These are phyloP conservation scores for Antigone vipio DNA, from an alignment of 2,113 vertebrate species.

Conservation along the genomic window DNA sequence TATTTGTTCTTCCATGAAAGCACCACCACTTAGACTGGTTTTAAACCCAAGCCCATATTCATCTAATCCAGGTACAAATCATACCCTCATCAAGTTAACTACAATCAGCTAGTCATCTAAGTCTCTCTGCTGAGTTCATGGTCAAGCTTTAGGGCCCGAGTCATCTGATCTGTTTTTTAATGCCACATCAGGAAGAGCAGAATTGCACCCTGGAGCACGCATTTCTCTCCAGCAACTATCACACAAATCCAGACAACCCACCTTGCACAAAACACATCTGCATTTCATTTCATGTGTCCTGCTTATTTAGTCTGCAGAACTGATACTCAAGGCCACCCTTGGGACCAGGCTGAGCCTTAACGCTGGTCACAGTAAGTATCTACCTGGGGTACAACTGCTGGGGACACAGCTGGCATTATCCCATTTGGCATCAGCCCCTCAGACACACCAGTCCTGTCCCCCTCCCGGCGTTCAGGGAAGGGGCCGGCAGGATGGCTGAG, in stretches of 20 bases:
- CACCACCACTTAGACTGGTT: not conserved
- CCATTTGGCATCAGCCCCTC: not conserved
- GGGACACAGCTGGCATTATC: not conserved
- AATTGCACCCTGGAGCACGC: fast-evolving
- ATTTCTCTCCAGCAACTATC: not conserved
- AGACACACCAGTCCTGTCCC: not conserved
- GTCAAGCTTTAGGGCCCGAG: not conserved
- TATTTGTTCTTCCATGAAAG: not conserved
- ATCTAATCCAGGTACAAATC: not conserved
- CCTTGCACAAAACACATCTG: not conserved
- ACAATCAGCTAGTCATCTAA: not conserved
- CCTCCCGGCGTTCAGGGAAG: not conserved
- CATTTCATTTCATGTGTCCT: not conserved
- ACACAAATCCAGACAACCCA: not conserved
- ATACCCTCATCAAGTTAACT: not conserved
- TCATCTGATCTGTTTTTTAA: not conserved
- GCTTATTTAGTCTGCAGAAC: not conserved
- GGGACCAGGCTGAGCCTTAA: not conserved
- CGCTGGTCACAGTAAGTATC: not conserved
- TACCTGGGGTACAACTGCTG: not conserved
- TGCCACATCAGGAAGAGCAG: not conserved
- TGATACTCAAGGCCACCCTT: not conserved
- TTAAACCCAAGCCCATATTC: not conserved
- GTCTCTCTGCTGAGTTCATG: not conserved
- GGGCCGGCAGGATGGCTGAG: fast-evolving